Conservation (phyloP, 2,888 invertebrate genomes). For the Protonemura montana region DNA sequence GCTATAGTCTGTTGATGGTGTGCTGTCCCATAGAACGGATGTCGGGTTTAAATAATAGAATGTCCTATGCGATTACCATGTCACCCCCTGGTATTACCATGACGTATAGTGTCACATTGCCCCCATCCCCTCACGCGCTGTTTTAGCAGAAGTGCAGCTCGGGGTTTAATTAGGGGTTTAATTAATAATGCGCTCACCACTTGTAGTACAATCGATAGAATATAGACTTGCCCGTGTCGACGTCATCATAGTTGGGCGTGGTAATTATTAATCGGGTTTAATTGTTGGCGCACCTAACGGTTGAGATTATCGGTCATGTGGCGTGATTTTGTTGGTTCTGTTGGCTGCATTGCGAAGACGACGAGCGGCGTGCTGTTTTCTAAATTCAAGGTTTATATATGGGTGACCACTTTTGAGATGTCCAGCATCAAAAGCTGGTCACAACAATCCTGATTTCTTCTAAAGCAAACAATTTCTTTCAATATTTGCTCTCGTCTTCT, state of each 20-base stretch:
- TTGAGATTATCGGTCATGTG: not conserved
- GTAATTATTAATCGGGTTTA: not conserved
- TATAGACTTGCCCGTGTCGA: conserved; percentile 17
- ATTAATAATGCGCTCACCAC: conserved; percentile 57
- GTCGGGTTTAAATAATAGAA: conserved; percentile 57
- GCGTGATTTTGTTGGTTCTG: not conserved
- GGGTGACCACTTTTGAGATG: no score
- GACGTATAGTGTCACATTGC: conserved; percentile 21
- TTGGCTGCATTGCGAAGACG: not conserved
- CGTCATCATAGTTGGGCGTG: not conserved
- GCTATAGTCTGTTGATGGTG: not conserved
- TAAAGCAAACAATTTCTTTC: no score
- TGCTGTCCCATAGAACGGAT: not conserved
- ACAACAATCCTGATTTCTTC: no score
- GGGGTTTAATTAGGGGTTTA: conserved; percentile 60
- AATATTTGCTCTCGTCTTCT: no score
- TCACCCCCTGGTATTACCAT: not conserved
- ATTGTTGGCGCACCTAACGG: not conserved
- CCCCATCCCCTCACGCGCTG: not conserved
- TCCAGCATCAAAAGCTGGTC: no score
- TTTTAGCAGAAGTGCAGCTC: conserved; percentile 47
- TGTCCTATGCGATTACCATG: conserved; percentile 57
- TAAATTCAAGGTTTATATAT: no score
- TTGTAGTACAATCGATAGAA: conserved; percentile 32
- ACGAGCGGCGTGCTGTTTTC: no score